These are phyloP conservation scores for Anabas testudineus DNA, from an alignment of 2,797 vertebrate species.

Conservation along the genomic window DNA sequence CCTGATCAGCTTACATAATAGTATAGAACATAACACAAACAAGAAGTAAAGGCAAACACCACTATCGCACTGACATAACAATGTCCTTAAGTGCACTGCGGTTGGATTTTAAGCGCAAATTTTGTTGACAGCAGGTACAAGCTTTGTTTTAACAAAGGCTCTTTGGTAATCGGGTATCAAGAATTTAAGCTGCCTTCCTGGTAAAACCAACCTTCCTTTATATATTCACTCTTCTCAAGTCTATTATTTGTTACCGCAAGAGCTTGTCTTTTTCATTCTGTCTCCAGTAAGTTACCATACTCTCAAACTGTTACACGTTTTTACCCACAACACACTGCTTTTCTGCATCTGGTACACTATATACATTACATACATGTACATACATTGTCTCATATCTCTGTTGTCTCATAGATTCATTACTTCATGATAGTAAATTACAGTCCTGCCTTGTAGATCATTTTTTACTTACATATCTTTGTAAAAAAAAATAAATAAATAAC, in stretches of 20 bases:
- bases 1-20: background rate
- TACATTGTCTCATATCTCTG: background rate
- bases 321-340: background rate
- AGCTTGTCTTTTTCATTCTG: slow-evolving; percentile 3
- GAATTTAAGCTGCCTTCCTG: slow-evolving; percentile 3
- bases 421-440: background rate
- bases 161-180: slow-evolving; percentile 2
- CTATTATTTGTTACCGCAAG: slow-evolving; percentile 3
- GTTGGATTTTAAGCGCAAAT: background rate
- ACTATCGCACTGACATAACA: background rate
- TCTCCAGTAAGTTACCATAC: background rate
- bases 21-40: background rate
- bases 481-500: background rate
- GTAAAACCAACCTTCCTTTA: background rate
- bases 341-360: background rate
- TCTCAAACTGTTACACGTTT: background rate
- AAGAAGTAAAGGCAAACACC: background rate
- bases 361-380: background rate
- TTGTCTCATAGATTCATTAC: background rate
- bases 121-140: background rate
- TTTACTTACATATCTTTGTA: background rate
- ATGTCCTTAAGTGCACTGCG: background rate
- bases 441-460: background rate
- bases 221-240: background rate
- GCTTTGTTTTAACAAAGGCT: background rate